phyloP scores from a whole-genome alignment of 2,888 invertebrate genomes.

The Tiliacea citrago region DNA sequence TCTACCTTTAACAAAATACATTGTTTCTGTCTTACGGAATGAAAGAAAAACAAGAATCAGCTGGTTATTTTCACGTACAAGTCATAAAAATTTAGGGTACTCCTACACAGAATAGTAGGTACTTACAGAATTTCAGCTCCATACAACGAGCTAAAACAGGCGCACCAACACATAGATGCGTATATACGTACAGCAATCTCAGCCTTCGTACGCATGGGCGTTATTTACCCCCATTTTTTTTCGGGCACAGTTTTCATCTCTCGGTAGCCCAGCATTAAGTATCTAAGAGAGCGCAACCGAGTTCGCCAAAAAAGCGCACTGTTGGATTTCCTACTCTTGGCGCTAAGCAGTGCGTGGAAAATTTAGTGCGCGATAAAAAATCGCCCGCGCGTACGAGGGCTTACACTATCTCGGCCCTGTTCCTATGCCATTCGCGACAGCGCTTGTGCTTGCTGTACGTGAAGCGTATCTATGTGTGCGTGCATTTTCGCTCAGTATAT shows the following conservation, averaged over 20 bases:
- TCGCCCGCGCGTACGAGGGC: too few species aligned
- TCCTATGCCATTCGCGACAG: neutral
- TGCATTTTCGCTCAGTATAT: neutral
- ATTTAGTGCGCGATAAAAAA: neutral
- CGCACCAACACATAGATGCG: neutral
- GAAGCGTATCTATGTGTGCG: neutral
- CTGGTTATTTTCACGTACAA: constrained; percentile 38
- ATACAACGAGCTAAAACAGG: neutral
- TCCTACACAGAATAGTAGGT: neutral
- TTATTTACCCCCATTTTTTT: neutral
- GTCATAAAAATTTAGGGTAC: constrained; percentile 38
- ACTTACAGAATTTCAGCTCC: neutral
- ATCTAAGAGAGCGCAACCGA: neutral
- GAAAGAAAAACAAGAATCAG: constrained; percentile 43
- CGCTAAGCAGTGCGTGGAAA: neutral
- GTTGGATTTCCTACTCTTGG: neutral
- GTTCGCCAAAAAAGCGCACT: neutral
- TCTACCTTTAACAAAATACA: constrained; percentile 39
- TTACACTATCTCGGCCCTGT: neutral
- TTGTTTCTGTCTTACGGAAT: constrained; percentile 24
- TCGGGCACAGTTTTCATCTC: neutral
- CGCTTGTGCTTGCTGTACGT: neutral
- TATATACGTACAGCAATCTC: neutral
- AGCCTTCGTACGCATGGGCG: neutral
- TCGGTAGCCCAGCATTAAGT: neutral